A percentile compares a stretch with the other conserved stretches of the same genome.
phyloP scores from a whole-genome alignment of 2,797 vertebrate genomes.

The Onychomys arenicola region DNA sequence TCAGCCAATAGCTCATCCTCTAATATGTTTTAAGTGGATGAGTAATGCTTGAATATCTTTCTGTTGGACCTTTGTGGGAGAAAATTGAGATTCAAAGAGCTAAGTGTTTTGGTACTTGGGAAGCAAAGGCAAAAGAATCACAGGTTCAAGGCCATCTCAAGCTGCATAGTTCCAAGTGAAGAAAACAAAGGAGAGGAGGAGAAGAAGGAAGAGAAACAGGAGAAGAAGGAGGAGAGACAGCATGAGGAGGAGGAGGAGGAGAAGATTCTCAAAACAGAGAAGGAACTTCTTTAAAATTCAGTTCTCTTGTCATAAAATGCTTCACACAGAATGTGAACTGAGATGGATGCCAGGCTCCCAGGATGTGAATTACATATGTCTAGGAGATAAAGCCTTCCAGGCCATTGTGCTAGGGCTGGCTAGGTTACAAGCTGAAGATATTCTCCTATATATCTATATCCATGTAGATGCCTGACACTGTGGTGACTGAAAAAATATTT shows the following conservation, averaged over 20 bases:
- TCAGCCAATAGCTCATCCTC: not conserved
- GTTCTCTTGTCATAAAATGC: not conserved
- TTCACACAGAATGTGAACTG: not conserved
- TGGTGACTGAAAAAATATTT: constrained; percentile 57
- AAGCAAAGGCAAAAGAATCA: not conserved
- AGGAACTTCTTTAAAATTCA: not conserved
- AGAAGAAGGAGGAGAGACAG: not conserved
- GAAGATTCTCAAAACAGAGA: not conserved
- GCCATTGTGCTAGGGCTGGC: not conserved
- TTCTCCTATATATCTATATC: not conserved
- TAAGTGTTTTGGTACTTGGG: not conserved
- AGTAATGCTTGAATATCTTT: not conserved
- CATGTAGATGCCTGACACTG: not conserved
- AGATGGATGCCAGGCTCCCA: not conserved
- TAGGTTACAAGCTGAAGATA: not conserved
- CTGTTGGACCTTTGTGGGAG: not conserved
- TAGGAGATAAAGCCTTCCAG: not conserved
- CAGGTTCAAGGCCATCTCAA: not conserved
- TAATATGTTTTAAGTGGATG: constrained; percentile 5
- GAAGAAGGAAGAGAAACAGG: not conserved
- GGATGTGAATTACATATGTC: not conserved
- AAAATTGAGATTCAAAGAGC: constrained; percentile 36
- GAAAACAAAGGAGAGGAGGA: not conserved
- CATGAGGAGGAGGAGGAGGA: not conserved
- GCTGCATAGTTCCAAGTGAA: not conserved